Base-by-base conservation (phyloP, 2,888 invertebrate species). In the Ctena decussata region DNA sequence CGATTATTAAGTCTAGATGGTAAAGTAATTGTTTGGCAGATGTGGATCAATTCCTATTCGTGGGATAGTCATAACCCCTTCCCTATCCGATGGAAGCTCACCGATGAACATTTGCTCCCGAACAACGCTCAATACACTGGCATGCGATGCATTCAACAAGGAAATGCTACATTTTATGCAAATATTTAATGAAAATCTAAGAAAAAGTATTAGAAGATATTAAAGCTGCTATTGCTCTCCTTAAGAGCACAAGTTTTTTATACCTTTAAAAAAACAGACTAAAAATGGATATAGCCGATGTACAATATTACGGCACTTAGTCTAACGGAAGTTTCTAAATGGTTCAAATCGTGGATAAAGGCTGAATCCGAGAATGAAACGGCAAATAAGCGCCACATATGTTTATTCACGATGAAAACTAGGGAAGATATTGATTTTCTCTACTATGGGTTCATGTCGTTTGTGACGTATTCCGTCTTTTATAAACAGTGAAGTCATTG, bases 401-500 rank as follows among this genome's bases (percentile, higher is more conserved):
- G 37, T 12, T 2, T 35, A 15, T 30, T 71, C 5, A 37, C 37
- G 15, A 32, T 39, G 21, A 6, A 71, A 39, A 71, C 71, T 3
- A 35, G 41, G 35, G 0, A 71, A 32, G 35, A 35, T 24, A 21
- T 71, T 21, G 0, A 15, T 70, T 70, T 37, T 12, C n/a, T 15
- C 18, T 11, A 3, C 35, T 35, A 12, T 37, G 30, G 39, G 21
- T 37, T 32, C 18, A 37, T 21, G 70, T 3, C 12, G 18, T 24
- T 27, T 21, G 11, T 5, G 11, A 8, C 5, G n/a, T n/a, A n/a
- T n/a, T n/a, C n/a, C n/a, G n/a, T n/a, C n/a, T n/a, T n/a, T n/a
- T n/a, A 27, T 76, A 15, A 81, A 76, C 77, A 81, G 71, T 81
- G 81, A 76, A 35, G 49, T 80, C 44, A 39, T 49, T 39, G 80